These are phyloP conservation scores for Tadarida brasiliensis DNA, from an alignment of 2,797 vertebrate species.

Conservation along the genomic window DNA sequence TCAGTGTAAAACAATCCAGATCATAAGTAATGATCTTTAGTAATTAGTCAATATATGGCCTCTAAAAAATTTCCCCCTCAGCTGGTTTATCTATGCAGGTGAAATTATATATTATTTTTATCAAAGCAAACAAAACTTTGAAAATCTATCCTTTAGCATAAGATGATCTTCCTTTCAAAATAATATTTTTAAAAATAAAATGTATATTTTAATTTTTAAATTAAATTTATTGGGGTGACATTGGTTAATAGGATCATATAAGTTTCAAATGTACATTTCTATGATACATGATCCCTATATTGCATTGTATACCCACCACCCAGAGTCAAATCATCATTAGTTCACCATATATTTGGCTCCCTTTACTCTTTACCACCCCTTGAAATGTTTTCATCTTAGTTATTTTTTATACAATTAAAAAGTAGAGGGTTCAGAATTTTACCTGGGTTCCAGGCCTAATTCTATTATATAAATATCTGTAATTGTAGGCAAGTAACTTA, in stretches of 20 bases:
- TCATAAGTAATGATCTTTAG: neutral
- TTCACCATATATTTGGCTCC: neutral
- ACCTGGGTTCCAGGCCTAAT: neutral
- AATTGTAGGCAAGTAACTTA: neutral
- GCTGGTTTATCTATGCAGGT: neutral
- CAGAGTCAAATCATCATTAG: neutral
- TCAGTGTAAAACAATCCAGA: neutral
- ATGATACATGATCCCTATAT: neutral
- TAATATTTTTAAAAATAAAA: neutral
- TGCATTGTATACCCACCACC: neutral
- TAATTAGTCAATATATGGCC: neutral
- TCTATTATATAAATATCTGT: neutral
- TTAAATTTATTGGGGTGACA: neutral
- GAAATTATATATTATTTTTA: neutral
- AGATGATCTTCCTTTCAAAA: neutral
- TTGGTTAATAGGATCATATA: neutral
- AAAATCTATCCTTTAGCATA: neutral
- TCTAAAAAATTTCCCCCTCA: neutral
- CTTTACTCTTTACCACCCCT: neutral
- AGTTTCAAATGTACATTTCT: neutral
- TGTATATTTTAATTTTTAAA: neutral
- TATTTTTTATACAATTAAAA: neutral
- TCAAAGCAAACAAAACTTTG: slow-evolving; percentile 8
- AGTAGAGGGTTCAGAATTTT: neutral
- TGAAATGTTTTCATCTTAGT: neutral